phyloP scores from a whole-genome alignment of 2,113 vertebrate species.

The Onychostruthus taczanowskii region DNA sequence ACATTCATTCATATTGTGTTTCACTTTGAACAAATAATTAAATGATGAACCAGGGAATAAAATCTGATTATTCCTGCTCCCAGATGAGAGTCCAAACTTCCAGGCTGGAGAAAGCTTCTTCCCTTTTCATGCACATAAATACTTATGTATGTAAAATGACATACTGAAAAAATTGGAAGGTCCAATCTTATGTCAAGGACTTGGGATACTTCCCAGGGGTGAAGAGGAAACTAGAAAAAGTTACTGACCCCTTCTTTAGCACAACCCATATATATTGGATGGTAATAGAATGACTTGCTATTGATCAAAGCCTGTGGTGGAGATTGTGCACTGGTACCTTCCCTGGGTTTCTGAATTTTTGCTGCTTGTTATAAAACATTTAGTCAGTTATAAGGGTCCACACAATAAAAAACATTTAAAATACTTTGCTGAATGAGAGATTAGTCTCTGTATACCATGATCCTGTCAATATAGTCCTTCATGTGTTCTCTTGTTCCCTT shows the following conservation, averaged over 20 bases:
- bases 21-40: neutral
- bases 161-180: neutral
- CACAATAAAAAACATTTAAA: neutral
- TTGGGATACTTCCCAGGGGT: neutral
- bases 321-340: neutral
- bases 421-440: neutral
- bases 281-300: neutral
- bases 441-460: neutral
- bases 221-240: neutral
- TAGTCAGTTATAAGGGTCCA: neutral
- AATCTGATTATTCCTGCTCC: neutral
- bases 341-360: neutral
- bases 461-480: neutral
- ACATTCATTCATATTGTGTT: neutral
- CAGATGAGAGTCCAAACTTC: accelerated
- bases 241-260: neutral
- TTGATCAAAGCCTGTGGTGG: neutral
- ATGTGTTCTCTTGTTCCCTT: neutral
- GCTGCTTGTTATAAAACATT: neutral
- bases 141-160: neutral
- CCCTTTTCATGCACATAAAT: neutral
- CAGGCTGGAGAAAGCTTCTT: neutral
- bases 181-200: neutral
- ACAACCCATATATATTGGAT: neutral
- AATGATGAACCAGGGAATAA: neutral